phyloP scores from a whole-genome alignment of 2,888 invertebrate species.

The Heliconius hortense region DNA sequence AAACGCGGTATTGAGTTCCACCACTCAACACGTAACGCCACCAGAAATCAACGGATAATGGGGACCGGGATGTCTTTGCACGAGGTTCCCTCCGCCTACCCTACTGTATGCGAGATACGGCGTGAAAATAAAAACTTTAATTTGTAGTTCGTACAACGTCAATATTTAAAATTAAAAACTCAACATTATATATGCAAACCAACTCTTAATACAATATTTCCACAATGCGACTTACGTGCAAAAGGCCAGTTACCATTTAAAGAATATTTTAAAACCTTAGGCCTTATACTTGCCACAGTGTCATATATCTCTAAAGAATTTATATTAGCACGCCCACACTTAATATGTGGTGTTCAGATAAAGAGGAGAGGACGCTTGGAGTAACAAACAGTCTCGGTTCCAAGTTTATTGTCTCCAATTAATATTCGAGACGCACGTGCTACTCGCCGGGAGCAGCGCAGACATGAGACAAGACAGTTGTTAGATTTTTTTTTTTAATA shows the following conservation, averaged over 20 bases:
- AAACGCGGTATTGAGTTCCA: too few relatives aligned
- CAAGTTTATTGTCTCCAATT: slow-evolving; percentile 63
- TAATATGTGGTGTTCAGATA: slow-evolving; percentile 42
- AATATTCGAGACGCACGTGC: slow-evolving; percentile 69
- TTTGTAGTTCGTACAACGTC: background rate
- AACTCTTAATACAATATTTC: background rate
- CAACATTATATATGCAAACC: background rate
- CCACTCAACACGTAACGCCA: too few relatives aligned
- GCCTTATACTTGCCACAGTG: background rate
- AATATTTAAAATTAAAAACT: background rate
- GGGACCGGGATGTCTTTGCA: too few relatives aligned
- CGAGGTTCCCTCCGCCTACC: too few relatives aligned
- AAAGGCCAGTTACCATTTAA: slow-evolving; percentile 2
- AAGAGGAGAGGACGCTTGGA: slow-evolving; percentile 35
- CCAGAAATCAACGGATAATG: too few relatives aligned
- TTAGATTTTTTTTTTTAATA: background rate
- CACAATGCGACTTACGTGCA: background rate
- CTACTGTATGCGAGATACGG: too few relatives aligned
- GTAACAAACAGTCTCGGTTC: slow-evolving; percentile 40
- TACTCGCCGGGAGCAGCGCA: slow-evolving; percentile 45
- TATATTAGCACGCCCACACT: slow-evolving; percentile 53
- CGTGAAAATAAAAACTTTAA: background rate
- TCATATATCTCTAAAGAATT: slow-evolving; percentile 16
- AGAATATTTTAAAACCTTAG: slow-evolving; percentile 9
- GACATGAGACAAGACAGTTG: slow-evolving; percentile 25